Percentiles rank a stretch among this genome's conserved stretches.
phyloP scores from a whole-genome alignment of 1,140 invertebrate species.

The Pemphigus obesinymphae region DNA sequence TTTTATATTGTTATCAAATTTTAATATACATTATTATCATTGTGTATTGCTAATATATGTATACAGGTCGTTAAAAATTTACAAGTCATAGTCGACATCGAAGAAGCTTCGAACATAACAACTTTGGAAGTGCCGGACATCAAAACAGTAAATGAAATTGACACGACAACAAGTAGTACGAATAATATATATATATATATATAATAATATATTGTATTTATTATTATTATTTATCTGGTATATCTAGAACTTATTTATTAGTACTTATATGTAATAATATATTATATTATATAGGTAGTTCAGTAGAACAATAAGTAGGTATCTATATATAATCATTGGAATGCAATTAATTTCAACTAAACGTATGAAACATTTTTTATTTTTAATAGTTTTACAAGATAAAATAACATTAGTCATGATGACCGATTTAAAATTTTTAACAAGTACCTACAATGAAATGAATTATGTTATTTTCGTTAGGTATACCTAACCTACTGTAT shows the following conservation, averaged over 20 bases:
- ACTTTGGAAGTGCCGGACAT: slow-evolving; percentile 57
- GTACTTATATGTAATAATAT: too few species aligned
- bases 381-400: not conserved
- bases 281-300: not conserved
- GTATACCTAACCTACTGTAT: not conserved
- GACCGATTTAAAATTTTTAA: not conserved
- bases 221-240: not conserved
- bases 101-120: slow-evolving; percentile 57
- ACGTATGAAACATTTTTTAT: not conserved
- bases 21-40: not conserved
- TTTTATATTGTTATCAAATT: not conserved
- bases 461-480: not conserved
- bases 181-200: too few species aligned
- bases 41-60: slow-evolving; percentile 35
- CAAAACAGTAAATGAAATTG: slow-evolving; percentile 58
- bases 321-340: not conserved
- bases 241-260: too few species aligned
- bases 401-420: not conserved
- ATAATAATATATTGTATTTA: not conserved
- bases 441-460: too few species aligned
- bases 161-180: slow-evolving; percentile 46
- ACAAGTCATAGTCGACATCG: slow-evolving; percentile 57
- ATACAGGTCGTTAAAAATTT: slow-evolving; percentile 57
- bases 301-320: not conserved
- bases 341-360: not conserved